Conservation (phyloP, 2,797 vertebrate species). For the Sebastes flavidus region DNA sequence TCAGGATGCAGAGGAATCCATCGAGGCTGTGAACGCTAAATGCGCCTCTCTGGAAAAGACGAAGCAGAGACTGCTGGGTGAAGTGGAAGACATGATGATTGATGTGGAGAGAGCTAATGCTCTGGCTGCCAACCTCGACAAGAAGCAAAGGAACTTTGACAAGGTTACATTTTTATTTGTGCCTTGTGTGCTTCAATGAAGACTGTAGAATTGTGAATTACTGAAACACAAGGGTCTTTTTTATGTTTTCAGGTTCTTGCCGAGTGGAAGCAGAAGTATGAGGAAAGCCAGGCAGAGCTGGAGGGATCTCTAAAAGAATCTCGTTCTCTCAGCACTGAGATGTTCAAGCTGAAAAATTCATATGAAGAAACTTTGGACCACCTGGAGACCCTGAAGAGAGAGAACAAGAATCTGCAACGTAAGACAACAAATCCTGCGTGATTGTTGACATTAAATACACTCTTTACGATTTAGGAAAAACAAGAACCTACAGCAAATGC, state of each 20-base stretch:
- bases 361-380: slow-evolving; percentile 88
- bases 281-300: slow-evolving; percentile 86
- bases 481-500: neutral
- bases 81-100: slow-evolving; percentile 89
- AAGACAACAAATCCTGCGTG: neutral
- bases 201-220: neutral
- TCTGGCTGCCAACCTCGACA: slow-evolving; percentile 72
- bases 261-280: slow-evolving; percentile 88
- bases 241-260: slow-evolving; percentile 68
- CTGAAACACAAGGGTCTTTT: neutral
- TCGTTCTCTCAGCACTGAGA: slow-evolving; percentile 86
- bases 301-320: slow-evolving; percentile 85
- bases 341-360: slow-evolving; percentile 88
- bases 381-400: slow-evolving; percentile 83
- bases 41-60: slow-evolving; percentile 86
- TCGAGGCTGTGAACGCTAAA: slow-evolving; percentile 89
- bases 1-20: slow-evolving; percentile 87
- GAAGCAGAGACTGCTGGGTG: slow-evolving; percentile 87
- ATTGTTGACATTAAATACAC: neutral
- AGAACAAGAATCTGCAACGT: slow-evolving; percentile 77
- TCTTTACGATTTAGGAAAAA: neutral
- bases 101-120: slow-evolving; percentile 88
- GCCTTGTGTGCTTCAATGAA: neutral
- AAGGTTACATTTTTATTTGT: slow-evolving; percentile 70
- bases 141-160: slow-evolving; percentile 86